Evolutionary conservation across 2,113 vertebrate genomes (phyloP), one percentile per base, ranked within the genome.

Genomic region (Ptilonorhynchus violaceus): DNA sequence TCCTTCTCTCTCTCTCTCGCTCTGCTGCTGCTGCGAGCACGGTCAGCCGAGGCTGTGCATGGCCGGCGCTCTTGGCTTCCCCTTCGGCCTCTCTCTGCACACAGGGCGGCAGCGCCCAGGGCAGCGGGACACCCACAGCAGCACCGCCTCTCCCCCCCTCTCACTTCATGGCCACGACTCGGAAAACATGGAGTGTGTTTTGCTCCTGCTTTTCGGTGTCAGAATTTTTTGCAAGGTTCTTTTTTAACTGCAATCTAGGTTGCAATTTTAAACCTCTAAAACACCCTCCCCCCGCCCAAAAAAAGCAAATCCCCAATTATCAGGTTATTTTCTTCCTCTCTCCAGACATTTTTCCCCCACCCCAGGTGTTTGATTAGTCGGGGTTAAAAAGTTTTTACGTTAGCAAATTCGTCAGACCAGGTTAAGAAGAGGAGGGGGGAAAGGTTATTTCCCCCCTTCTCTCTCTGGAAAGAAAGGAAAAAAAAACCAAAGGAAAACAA

Each of bases 141-240:
- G 66, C 35, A 78, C 95, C 35, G 66, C 25, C 70, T 49, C 47
- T 64, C 79, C 83, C 86, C 86, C 92, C 80, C 88, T 82, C 92
- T 73, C 97, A 97, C 92, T 97, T 98, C 97, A 98, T 96, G 93
- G 80, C 93, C 88, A 83, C 96, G 79, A 96, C 96, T 98, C 92
- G 11, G 39, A 59, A 93, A 85, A 93, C 93, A 91, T 91, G 80
- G 86, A 76, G 82, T 55, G 56, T 62, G 39, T 28, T 73, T 60
- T 7, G 63, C 62, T 93, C 86, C 93, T 59, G 77, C 62, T 94
- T 79, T 53, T 44, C 85, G 31, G 59, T 69, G 80, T 55, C 33
- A 59, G 70, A 53, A 27, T 35, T 68, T 27, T 95, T 77, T 16
- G 42, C 8, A 73, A 93, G 77, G 31, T 42, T 83, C 19, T 4